Evolutionary conservation across 1,140 invertebrate species (phyloP).

Genomic region (Popillia japonica): DNA sequence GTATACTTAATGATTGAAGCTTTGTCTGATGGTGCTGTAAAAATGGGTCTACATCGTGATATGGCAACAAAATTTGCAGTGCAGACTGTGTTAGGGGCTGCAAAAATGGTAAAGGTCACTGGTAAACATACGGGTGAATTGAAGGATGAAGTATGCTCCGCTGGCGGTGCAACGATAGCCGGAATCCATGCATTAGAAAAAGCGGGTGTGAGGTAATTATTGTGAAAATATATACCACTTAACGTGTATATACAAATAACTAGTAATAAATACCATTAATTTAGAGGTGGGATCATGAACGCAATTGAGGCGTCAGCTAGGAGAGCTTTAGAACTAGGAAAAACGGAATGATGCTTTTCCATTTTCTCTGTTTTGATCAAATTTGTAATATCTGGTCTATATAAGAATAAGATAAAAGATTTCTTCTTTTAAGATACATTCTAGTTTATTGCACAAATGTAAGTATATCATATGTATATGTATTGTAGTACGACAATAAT

Average conservation of each 20-base stretch:
- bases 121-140: slow-evolving; percentile 86
- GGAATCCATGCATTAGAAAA: slow-evolving; percentile 89
- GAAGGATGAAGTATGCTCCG: slow-evolving; percentile 94
- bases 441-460: too few species aligned
- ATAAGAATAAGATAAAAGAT: too few species aligned
- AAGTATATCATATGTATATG: too few species aligned
- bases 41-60: slow-evolving; percentile 86
- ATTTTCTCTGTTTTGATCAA: too few species aligned
- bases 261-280: slow-evolving; percentile 56
- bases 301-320: slow-evolving; percentile 74
- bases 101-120: slow-evolving; percentile 88
- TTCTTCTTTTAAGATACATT: too few species aligned
- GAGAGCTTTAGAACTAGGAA: slow-evolving; percentile 66
- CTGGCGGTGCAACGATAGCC: slow-evolving; percentile 90
- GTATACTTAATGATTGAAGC: slow-evolving; percentile 90
- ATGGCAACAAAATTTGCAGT: slow-evolving; percentile 85
- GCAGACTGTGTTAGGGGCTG: slow-evolving; percentile 85
- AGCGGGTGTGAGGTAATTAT: slow-evolving; percentile 75
- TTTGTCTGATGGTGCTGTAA: slow-evolving; percentile 89
- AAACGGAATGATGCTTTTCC: slow-evolving; percentile 51
- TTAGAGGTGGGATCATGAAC: slow-evolving; percentile 74
- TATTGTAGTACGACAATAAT: too few species aligned
- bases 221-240: background rate
- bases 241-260: background rate
- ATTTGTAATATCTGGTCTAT: too few species aligned